Evolutionary conservation across 2,888 invertebrate genomes (phyloP), one percentile per base, ranked within the genome.

Genomic region (Oligia latruncula): DNA sequence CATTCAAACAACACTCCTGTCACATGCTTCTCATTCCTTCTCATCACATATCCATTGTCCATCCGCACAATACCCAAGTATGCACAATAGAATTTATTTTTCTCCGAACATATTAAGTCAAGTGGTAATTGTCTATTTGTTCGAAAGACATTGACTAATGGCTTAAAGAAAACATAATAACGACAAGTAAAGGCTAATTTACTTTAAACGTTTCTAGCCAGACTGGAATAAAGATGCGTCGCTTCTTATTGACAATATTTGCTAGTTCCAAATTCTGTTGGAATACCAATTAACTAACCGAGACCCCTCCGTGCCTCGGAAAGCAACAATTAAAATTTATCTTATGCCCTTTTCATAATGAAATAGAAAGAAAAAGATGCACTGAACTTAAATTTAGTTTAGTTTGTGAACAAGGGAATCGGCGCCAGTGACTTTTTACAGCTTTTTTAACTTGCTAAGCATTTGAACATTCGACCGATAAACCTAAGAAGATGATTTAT

Each of bases 131-230:
- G 66, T 78, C 15, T 71, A 17, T 78, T 78, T 40, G 80, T 62
- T 66, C 23, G 40, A 55, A 49, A 70, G 85, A 66, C 85, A 65
- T 60, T 82, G 81, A 73, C 11, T 80, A 85, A 82, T 85, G 65
- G 9, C 15, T 52, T 4, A 23, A 49, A 29, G 23, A 23, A 70
- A 65, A 73, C 29, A 60, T 43, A 29, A 29, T 43, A 29, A 40
- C 52, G 72, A 65, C 68, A 60, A 80, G 64, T 52, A 15, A 80
- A 84, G 17, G 17, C 43, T 80, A 82, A 84, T 82, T 80, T 80
- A 60, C 52, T 84, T 29, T 29, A 55, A 23, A 84, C 62, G 55
- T 67, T 55, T 67, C 40, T 62, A 66, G 52, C 2, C 15, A 23
- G 55, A n/a, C 75, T n/a, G 23, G 29, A 58, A 55, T 83, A 58